Evolutionary conservation across 53 echinoderm and acorn worm species (phyloP).

Genomic region (Holothuria leucospilota): DNA sequence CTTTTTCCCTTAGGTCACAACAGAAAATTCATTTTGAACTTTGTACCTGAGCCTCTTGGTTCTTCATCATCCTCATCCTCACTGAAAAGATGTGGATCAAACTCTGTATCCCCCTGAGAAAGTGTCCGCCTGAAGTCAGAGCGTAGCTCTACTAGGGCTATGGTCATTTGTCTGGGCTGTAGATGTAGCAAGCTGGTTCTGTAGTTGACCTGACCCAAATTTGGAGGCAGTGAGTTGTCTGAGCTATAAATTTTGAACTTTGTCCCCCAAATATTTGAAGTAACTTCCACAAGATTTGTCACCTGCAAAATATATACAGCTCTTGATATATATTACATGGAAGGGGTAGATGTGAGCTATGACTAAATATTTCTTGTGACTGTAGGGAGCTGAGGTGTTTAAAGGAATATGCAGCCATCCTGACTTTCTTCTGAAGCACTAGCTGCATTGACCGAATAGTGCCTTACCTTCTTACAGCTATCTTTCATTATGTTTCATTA

Average conservation of each 20-base stretch:
- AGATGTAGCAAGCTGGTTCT: constrained; percentile 94
- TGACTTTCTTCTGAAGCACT: too few species aligned
- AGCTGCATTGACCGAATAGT: too few species aligned
- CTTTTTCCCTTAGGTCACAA: too few species aligned
- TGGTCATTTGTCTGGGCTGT: constrained; percentile 99
- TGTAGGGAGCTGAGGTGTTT: neutral
- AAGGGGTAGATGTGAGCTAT: neutral
- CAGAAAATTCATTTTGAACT: too few species aligned
- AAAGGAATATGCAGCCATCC: too few species aligned
- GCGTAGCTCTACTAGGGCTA: constrained; percentile 86
- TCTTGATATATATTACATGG: neutral
- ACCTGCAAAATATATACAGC: constrained; percentile 48
- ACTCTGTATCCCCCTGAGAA: constrained; percentile 74
- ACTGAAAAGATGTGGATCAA: constrained; percentile 95
- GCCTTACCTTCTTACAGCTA: too few species aligned
- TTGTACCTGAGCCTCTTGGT: constrained; percentile 18
- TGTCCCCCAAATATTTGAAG: constrained; percentile 99
- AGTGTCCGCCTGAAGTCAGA: constrained; percentile 73
- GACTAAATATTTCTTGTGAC: neutral
- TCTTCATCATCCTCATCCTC: constrained; percentile 94
- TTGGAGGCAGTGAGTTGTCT: constrained; percentile 84
- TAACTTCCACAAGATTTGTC: constrained; percentile 89
- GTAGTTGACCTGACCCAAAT: constrained; percentile 96
- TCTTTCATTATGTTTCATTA: too few species aligned
- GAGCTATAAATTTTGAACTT: constrained; percentile 98